Percentiles rank a stretch among this genome's conserved stretches.
Conservation (phyloP, 2,113 vertebrate species). For the Artemisiospiza belli region DNA sequence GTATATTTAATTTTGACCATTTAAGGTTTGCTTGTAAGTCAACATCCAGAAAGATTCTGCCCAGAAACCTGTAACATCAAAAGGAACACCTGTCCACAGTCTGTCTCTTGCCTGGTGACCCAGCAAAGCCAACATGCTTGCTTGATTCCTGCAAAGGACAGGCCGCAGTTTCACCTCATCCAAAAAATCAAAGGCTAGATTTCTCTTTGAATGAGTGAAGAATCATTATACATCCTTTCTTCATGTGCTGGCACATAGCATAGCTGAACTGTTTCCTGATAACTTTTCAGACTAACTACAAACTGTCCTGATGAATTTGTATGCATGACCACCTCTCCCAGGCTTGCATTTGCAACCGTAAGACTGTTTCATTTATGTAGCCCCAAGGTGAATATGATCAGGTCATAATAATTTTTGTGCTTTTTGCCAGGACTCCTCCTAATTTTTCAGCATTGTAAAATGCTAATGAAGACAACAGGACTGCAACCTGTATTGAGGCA, state of each 20-base stretch:
- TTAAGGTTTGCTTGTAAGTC: neutral
- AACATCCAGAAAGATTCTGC: neutral
- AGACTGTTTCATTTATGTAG: neutral
- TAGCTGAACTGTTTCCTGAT: neutral
- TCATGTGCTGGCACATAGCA: neutral
- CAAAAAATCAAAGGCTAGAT: neutral
- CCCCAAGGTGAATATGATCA: neutral
- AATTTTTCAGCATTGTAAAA: neutral
- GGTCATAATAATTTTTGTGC: neutral
- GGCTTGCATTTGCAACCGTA: neutral
- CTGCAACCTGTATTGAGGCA: neutral
- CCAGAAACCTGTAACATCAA: neutral
- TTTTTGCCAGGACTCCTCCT: neutral
- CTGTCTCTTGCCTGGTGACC: neutral
- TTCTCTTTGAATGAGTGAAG: neutral
- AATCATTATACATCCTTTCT: neutral
- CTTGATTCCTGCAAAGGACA: neutral
- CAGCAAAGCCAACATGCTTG: neutral
- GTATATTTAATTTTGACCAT: neutral
- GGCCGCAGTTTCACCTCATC: neutral
- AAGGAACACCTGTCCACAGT: neutral
- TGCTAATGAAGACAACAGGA: neutral
- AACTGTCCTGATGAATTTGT: neutral
- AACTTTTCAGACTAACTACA: neutral
- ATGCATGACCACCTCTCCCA: neutral